Conservation (phyloP, 2,113 vertebrate genomes). For the Phoxinus phoxinus region DNA sequence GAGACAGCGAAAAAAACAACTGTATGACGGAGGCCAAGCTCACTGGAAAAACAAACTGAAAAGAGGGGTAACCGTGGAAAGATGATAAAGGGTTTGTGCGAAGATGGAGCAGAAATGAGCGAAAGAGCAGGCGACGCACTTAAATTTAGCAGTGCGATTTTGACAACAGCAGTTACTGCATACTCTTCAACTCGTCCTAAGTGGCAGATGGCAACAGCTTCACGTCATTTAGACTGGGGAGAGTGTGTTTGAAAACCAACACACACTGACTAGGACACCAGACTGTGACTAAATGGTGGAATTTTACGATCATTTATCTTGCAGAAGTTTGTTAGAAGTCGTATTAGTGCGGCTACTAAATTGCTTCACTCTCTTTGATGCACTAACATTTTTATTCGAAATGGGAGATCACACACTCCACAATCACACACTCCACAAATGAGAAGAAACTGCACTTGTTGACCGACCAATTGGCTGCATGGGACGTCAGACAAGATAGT, state of each 20-base stretch:
- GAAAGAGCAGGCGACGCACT: not conserved
- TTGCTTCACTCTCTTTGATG: not conserved
- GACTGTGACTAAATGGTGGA: not conserved
- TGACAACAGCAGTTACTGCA: not conserved
- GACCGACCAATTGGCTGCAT: not conserved
- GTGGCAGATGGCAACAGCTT: not conserved
- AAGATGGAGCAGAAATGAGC: not conserved
- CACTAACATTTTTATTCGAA: not conserved
- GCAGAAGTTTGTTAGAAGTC: not conserved
- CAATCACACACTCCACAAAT: not conserved
- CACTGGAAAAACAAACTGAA: slow-evolving; percentile 1
- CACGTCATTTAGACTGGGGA: not conserved
- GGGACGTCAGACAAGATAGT: not conserved
- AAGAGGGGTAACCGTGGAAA: not conserved
- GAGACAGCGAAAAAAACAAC: not conserved
- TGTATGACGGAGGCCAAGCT: slow-evolving; percentile 8
- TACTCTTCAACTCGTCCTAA: not conserved
- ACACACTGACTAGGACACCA: not conserved
- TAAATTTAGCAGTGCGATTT: slow-evolving; percentile 20
- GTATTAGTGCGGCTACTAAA: not conserved
- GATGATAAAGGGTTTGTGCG: slow-evolving; percentile 2
- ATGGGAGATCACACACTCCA: too few relatives aligned
- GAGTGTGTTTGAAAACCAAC: not conserved
- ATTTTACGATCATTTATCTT: not conserved
- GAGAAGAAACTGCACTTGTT: not conserved